phyloP scores from a whole-genome alignment of 2,888 invertebrate genomes.

The Aproaerema taeniolella region DNA sequence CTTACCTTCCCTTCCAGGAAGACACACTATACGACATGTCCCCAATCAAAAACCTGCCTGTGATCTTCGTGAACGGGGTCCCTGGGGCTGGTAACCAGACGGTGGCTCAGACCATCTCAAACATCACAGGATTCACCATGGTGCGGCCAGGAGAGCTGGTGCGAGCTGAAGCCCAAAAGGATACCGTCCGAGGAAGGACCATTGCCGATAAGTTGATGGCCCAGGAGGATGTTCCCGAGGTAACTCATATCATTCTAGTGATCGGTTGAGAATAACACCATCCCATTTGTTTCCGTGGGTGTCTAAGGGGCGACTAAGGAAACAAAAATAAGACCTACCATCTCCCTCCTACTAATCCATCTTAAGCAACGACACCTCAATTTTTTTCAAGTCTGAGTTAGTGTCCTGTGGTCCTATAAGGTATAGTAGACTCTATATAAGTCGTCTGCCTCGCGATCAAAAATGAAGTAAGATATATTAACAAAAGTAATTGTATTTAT shows the following conservation, averaged over 20 bases:
- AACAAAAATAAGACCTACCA: neutral
- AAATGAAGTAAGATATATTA: too few species aligned
- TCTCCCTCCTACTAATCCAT: neutral
- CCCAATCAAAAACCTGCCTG: constrained; percentile 61
- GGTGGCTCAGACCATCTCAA: constrained; percentile 63
- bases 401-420: neutral
- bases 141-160: constrained; percentile 70
- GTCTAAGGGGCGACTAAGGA: neutral
- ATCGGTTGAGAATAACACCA: too few species aligned
- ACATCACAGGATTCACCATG: constrained; percentile 64
- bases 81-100: constrained; percentile 72
- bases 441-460: too few species aligned
- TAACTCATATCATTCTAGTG: constrained; percentile 19
- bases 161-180: constrained; percentile 58
- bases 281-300: neutral
- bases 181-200: constrained; percentile 65
- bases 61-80: constrained; percentile 70
- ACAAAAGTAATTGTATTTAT: too few species aligned
- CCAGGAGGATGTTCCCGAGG: constrained; percentile 64
- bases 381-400: neutral
- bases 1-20: too few species aligned
- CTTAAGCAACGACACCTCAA: neutral
- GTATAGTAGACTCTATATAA: too few species aligned
- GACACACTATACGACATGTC: constrained; percentile 62
- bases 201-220: constrained; percentile 64